Conservation (phyloP, 2,888 invertebrate species). For the Iselma pallidipennis region DNA sequence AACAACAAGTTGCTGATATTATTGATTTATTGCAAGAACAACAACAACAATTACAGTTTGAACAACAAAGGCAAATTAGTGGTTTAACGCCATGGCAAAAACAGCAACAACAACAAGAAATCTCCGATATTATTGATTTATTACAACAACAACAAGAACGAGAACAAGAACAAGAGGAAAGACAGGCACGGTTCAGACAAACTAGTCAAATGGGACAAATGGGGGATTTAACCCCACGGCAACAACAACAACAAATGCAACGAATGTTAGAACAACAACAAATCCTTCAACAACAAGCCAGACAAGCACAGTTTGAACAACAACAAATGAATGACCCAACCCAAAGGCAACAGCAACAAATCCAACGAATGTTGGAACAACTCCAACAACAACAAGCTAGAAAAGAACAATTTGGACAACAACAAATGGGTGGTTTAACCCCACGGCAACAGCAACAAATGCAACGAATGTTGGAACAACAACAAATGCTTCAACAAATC, state of each 20-base stretch:
- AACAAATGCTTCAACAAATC: no score
- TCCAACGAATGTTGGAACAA: neutral
- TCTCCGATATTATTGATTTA: no score
- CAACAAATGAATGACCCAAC: neutral
- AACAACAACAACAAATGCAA: neutral
- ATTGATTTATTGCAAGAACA: neutral
- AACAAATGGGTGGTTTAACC: neutral
- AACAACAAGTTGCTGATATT: neutral
- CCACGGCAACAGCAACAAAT: neutral
- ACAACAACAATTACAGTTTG: neutral
- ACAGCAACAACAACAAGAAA: no score
- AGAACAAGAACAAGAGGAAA: no score
- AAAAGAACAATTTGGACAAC: no score
- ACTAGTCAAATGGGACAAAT: no score
- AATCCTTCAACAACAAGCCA: neutral
- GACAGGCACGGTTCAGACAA: no score
- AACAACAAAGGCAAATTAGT: neutral
- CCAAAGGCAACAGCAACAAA: neutral
- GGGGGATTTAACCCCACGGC: neutral
- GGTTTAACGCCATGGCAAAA: no score
- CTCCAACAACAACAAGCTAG: neutral
- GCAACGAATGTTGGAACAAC: neutral
- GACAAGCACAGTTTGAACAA: no score
- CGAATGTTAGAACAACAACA: neutral
- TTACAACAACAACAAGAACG: no score